Evolutionary conservation across 1,140 invertebrate species (phyloP).

Genomic region (Aradophagus sp.): DNA sequence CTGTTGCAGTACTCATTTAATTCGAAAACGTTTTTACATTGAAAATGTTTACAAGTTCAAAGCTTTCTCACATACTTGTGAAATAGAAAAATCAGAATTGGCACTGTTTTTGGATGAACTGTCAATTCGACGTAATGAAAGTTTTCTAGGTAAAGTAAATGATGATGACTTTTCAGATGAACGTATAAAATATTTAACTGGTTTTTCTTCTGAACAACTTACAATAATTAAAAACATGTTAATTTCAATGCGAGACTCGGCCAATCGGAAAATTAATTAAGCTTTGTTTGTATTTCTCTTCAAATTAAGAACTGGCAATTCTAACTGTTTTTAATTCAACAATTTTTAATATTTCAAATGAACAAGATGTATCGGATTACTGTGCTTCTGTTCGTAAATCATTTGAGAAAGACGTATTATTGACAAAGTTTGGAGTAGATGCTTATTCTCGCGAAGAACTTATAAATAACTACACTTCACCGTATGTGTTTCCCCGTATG

Average conservation of each 20-base stretch:
- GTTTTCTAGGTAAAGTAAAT: conserved; percentile 9
- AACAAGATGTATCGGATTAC: conserved; percentile 13
- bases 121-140: not conserved
- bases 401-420: conserved; percentile 6
- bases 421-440: conserved; percentile 6
- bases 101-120: conserved; percentile 2
- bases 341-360: conserved; percentile 9
- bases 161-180: conserved; percentile 9
- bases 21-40: too few relatives aligned
- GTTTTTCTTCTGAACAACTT: conserved; percentile 10
- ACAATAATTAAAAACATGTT: conserved; percentile 3
- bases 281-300: conserved; percentile 19
- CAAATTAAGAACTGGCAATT: conserved; percentile 15
- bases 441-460: conserved; percentile 16
- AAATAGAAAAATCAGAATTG: conserved; percentile 6
- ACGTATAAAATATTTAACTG: conserved; percentile 6
- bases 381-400: conserved; percentile 4
- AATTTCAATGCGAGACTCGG: conserved; percentile 6
- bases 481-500: too few relatives aligned
- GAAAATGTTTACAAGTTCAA: too few relatives aligned
- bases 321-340: conserved; percentile 12
- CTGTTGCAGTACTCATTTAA: too few relatives aligned
- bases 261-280: conserved; percentile 1
- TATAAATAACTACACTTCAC: conserved; percentile 12
- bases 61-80: too few relatives aligned